These are phyloP conservation scores for Atrichornis clamosus DNA, from an alignment of 2,113 vertebrate species.

Conservation along the genomic window DNA sequence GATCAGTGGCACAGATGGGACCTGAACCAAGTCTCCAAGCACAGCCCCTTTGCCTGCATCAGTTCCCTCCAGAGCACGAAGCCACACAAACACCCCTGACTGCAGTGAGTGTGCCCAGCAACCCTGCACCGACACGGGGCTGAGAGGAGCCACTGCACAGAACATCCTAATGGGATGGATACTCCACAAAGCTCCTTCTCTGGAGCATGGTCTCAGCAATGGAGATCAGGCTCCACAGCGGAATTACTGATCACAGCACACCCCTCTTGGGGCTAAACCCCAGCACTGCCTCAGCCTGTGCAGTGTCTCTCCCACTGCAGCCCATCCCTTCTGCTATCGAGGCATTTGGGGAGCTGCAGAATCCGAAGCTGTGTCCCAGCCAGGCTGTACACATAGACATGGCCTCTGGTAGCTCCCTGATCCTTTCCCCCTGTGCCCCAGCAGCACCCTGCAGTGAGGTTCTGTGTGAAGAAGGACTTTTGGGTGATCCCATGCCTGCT, in stretches of 20 bases:
- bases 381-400: background rate
- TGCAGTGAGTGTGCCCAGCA: background rate
- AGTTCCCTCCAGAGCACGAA: rapidly evolving
- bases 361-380: background rate
- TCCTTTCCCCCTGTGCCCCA: background rate
- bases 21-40: background rate
- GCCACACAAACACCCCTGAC: background rate
- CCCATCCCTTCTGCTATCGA: rapidly evolving
- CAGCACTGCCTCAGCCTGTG: background rate
- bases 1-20: background rate
- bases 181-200: background rate
- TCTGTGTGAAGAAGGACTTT: background rate
- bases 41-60: background rate
- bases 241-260: background rate
- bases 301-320: background rate
- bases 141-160: background rate
- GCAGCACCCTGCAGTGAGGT: background rate
- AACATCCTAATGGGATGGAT: background rate
- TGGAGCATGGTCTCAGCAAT: rapidly evolving
- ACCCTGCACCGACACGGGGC: background rate
- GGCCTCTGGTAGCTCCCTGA: rapidly evolving
- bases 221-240: background rate
- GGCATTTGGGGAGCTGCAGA: background rate
- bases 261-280: background rate
- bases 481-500: background rate